Evolutionary conservation across 1,140 invertebrate genomes (phyloP).

Genomic region (Eubasilissa regina): DNA sequence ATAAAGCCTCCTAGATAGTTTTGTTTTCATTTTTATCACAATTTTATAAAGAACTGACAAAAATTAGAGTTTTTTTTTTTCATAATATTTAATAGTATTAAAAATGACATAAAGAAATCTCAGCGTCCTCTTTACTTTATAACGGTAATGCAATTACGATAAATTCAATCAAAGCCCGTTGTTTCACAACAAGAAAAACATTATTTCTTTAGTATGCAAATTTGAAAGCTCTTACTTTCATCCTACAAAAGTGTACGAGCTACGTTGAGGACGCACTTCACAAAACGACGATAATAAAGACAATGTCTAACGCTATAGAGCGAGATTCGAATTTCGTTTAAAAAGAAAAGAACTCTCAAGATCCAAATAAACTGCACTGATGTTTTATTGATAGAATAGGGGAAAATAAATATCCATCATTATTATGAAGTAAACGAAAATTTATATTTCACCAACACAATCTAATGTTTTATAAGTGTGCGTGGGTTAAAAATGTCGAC

Average conservation of each 20-base stretch:
- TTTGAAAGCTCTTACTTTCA: constrained; percentile 15
- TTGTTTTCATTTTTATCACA: too few relatives aligned
- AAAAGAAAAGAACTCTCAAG: neutral
- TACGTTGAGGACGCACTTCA: neutral
- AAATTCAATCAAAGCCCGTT: constrained; percentile 17
- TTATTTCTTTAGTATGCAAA: constrained; percentile 32
- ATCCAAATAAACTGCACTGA: neutral
- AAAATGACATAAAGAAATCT: neutral
- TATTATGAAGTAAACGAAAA: too few relatives aligned
- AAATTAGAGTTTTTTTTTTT: too few relatives aligned
- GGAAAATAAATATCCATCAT: neutral
- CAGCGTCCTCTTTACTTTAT: neutral
- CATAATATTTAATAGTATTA: too few relatives aligned
- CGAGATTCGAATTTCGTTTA: neutral
- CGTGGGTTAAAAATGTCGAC: too few relatives aligned
- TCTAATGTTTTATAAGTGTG: too few relatives aligned
- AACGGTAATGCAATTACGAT: constrained; percentile 20
- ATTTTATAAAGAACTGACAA: too few relatives aligned
- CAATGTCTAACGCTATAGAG: neutral
- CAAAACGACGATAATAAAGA: neutral
- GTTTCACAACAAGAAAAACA: constrained; percentile 16
- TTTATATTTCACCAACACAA: too few relatives aligned
- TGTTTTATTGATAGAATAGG: neutral
- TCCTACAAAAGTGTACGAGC: neutral
- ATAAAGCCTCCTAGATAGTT: too few relatives aligned